Conservation (phyloP, 2,113 vertebrate species). For the Burhinus oedicnemus region DNA sequence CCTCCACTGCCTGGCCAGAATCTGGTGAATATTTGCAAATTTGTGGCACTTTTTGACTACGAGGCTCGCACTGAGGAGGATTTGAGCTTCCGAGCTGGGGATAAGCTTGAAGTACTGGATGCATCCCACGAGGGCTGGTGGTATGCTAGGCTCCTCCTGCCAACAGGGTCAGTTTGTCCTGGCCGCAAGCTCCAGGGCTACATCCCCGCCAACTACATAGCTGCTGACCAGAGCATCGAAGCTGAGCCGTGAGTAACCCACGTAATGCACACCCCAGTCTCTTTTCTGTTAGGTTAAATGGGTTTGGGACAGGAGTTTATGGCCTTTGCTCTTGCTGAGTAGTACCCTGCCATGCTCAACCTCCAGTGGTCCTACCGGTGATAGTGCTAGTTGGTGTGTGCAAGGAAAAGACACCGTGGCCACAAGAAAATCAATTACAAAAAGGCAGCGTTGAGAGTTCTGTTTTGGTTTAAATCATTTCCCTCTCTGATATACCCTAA, state of each 20-base stretch:
- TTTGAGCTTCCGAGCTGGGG: slow-evolving; percentile 85
- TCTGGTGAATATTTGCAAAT: slow-evolving; percentile 10
- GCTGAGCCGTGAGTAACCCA: slow-evolving; percentile 87
- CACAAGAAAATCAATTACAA: background rate
- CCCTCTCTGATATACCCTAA: background rate
- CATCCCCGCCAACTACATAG: slow-evolving; percentile 93
- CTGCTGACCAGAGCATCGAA: slow-evolving; percentile 83
- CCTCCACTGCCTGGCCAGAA: background rate
- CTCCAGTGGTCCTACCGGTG: background rate
- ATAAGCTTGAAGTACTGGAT: slow-evolving; percentile 83
- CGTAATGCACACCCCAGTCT: rapidly evolving
- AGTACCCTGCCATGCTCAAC: background rate
- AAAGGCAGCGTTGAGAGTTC: background rate
- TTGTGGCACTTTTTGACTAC: slow-evolving; percentile 90
- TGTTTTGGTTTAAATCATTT: background rate
- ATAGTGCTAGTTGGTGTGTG: rapidly evolving
- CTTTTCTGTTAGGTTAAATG: background rate
- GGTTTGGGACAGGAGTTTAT: background rate
- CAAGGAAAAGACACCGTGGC: background rate
- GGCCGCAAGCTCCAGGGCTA: slow-evolving; percentile 78
- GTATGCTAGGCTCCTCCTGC: slow-evolving; percentile 81
- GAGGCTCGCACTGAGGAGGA: slow-evolving; percentile 88
- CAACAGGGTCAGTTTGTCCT: slow-evolving; percentile 27
- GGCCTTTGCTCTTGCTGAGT: background rate
- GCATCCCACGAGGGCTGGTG: slow-evolving; percentile 85